phyloP scores from a whole-genome alignment of 2,888 invertebrate genomes.

The Ypsolopha scabrella region DNA sequence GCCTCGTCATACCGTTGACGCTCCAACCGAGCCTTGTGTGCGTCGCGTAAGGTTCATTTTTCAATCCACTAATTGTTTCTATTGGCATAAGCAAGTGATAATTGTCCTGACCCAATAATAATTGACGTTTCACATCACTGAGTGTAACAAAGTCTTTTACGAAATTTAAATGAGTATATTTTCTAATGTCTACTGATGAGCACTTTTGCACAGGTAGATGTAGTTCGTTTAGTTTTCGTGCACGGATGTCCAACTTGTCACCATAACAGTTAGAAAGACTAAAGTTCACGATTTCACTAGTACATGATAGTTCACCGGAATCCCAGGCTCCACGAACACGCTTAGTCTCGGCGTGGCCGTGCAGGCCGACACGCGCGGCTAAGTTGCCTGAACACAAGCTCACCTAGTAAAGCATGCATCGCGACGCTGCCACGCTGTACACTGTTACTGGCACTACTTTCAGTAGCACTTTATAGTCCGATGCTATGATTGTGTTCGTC shows the following conservation, averaged over 20 bases:
- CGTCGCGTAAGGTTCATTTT: slow-evolving; percentile 3
- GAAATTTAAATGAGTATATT: slow-evolving; percentile 6
- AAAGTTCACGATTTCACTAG: slow-evolving; percentile 8
- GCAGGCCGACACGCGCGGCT: slow-evolving; percentile 10
- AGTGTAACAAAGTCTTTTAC: slow-evolving; percentile 5
- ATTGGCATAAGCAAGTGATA: slow-evolving; percentile 2
- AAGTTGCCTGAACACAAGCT: too few species aligned
- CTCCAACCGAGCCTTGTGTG: slow-evolving; percentile 5
- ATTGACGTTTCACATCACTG: slow-evolving; percentile 12
- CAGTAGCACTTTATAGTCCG: slow-evolving; percentile 9
- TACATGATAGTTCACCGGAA: slow-evolving; percentile 10
- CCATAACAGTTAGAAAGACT: slow-evolving; percentile 9
- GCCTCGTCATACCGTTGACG: not conserved
- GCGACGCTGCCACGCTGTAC: too few species aligned
- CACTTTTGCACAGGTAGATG: slow-evolving; percentile 14
- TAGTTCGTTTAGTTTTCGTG: slow-evolving; percentile 13
- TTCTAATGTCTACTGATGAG: slow-evolving; percentile 8
- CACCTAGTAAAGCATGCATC: too few species aligned
- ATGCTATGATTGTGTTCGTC: too few species aligned
- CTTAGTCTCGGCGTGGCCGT: slow-evolving; percentile 11
- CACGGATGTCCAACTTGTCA: slow-evolving; percentile 8
- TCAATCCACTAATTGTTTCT: not conserved
- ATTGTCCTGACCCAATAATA: slow-evolving; percentile 17
- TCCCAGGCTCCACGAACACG: slow-evolving; percentile 16
- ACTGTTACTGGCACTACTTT: slow-evolving; percentile 14